These are phyloP conservation scores for Mareca strepera DNA, from an alignment of 2,797 vertebrate species.

Conservation along the genomic window DNA sequence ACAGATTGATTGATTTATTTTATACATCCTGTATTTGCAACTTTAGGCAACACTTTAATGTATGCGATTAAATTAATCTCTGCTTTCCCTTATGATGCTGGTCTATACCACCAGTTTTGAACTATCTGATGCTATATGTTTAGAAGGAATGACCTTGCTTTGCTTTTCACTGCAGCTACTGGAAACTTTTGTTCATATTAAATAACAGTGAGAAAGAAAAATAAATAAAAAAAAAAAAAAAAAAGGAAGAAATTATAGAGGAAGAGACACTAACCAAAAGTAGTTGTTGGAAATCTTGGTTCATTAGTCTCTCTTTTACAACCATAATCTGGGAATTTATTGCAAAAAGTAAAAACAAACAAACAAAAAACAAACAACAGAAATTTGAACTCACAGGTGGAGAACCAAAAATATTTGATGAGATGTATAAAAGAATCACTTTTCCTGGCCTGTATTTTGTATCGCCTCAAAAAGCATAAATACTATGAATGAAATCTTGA, in stretches of 20 bases:
- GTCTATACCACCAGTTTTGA: background rate
- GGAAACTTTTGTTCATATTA: background rate
- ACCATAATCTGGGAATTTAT: background rate
- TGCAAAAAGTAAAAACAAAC: background rate
- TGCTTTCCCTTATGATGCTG: background rate
- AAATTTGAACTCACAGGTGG: background rate
- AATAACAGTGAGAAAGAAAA: background rate
- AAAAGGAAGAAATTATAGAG: background rate
- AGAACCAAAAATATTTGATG: background rate
- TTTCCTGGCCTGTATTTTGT: background rate
- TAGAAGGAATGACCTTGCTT: background rate
- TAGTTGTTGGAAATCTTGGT: background rate
- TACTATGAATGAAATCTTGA: background rate
- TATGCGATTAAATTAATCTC: background rate
- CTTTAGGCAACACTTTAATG: background rate
- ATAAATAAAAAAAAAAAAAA: background rate
- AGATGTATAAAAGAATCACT: background rate
- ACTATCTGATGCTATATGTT: background rate
- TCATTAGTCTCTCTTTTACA: background rate
- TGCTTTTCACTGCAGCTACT: background rate
- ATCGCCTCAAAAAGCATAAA: background rate
- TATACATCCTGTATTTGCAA: background rate
- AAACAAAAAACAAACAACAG: background rate
- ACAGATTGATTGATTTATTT: background rate
- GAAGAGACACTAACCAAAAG: background rate